Base-by-base conservation (phyloP, 2,888 invertebrate genomes). In the Prosopocoilus inquinatus region DNA sequence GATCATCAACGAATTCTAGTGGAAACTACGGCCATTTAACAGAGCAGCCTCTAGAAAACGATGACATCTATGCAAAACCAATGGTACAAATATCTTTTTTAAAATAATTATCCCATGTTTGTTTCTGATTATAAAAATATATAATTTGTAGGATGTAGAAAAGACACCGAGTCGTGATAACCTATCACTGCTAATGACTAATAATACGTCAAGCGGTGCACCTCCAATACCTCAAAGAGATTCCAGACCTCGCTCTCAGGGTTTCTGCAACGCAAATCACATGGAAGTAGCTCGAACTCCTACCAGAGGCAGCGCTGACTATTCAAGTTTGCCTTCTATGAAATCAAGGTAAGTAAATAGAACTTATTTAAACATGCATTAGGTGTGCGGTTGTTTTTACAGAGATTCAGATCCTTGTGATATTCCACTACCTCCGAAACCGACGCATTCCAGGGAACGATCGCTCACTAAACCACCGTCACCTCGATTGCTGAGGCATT, bases 41-140 rank as follows among this genome's bases (percentile, higher is more conserved):
- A 38, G 69, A 82, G 75, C 71, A 82, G 39, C 60, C 66, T 5
- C 47, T 67, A 50, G 71, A 71, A 55, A 71, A 69, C 50, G 70
- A 88, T 85, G 67, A 80, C 76, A 84, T 88, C 15, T 91, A 91
- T 71, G 89, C 89, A 60, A 87, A 87, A 73, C 90, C 90, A 36
- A 79, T 81, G 71, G 87, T 85, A 28, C 20, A 28, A 16, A 16
- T 16, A 16, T 2, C 3, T 3, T 28, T 3, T 28, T 28, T 28
- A 5, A 8, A 38, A 38, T 38, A 38, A 38, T 38, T 38, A 1
- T 5, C 13, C 38, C 4, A 38, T 9, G 7, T 38, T 12, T 36
- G 11, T 5, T 1, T 3, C 12, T 1, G 1, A 36, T 36, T 38
- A n/a, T 34, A 38, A 38, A 12, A 12, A 38, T 38, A 5, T 13